These are phyloP conservation scores for Brachionus koreanus DNA, from an alignment of 1,140 invertebrate genomes.

Conservation along the genomic window DNA sequence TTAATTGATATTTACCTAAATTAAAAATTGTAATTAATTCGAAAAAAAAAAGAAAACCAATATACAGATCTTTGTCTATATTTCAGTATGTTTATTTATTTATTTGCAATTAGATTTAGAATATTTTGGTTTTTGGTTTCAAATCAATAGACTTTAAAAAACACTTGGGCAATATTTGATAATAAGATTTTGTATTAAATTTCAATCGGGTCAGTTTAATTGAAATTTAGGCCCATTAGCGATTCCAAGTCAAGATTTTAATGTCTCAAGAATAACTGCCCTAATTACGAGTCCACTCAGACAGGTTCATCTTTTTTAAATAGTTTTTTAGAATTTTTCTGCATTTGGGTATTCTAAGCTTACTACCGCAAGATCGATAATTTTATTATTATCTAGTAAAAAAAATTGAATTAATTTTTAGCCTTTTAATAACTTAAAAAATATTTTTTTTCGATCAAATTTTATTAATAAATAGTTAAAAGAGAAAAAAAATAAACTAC, in stretches of 20 bases:
- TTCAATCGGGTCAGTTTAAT: neutral
- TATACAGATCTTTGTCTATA: constrained; percentile 30
- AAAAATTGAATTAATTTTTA: no score
- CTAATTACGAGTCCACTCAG: neutral
- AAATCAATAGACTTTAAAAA: constrained; percentile 8
- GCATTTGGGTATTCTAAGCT: neutral
- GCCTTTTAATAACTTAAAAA: no score
- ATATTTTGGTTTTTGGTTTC: constrained; percentile 1
- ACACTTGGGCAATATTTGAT: constrained; percentile 4
- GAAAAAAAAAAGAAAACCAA: neutral
- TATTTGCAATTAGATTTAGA: constrained; percentile 21
- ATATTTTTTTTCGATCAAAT: no score
- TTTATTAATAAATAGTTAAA: no score
- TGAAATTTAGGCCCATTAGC: neutral
- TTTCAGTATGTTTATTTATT: constrained; percentile 14
- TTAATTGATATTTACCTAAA: constrained; percentile 41
- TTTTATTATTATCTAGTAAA: no score
- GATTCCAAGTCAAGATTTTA: neutral
- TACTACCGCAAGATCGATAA: no score
- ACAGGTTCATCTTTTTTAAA: neutral
- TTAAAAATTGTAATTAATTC: constrained; percentile 41
- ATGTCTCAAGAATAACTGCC: neutral
- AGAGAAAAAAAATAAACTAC: neutral
- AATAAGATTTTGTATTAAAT: constrained; percentile 6
- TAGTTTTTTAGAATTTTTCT: neutral